Base-by-base conservation (phyloP, 92 coral and sea anemone species). In the Porites evermanni region DNA sequence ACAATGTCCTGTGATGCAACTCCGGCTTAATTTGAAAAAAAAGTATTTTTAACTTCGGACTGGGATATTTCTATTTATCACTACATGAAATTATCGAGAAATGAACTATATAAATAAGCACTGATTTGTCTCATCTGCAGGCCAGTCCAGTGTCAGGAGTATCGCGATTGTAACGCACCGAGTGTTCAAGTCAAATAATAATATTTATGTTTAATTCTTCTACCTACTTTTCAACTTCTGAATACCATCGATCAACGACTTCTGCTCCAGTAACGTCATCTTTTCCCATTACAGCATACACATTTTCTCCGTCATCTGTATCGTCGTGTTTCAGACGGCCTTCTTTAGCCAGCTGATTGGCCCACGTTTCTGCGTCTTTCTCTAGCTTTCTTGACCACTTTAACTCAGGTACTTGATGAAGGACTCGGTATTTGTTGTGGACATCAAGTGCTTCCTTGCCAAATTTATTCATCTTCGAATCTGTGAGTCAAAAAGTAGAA, bases 291-390 rank as follows among this genome's bases (percentile, higher is more conserved):
- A 91, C 71, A 86, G 91, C 84, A 52, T 80, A 94, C 29, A 96
- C 77, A 81, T 96, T 96, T 78, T 96, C 98, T n/a, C 98, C 98
- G 12, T 93, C 95, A 5, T 94, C 88, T 2, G 88, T 85, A 12
- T 88, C 88, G 11, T 95, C 95, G 67, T 93, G 98, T 64, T 86
- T 89, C 54, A 94, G 79, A 5, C 95, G 83, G 23, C 92, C 95
- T 23, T 89, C 93, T 23, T 84, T 83, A 4, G 98, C 98, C 64
- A 96, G 93, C 51, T 80, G 88, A 79, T 92, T 93, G 64, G 98
- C 98, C 98, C 98, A 96, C 77, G 78, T 91, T 78, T 94, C 94
- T 21, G 98, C 98, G 24, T 94, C 98, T 50, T 92, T 85, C 11
- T 95, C 98, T 58, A 96, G 84, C 53, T 88, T 80, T 67, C 92